Evolutionary conservation across 2,797 vertebrate genomes (phyloP).

Genomic region (Falco rusticolus): DNA sequence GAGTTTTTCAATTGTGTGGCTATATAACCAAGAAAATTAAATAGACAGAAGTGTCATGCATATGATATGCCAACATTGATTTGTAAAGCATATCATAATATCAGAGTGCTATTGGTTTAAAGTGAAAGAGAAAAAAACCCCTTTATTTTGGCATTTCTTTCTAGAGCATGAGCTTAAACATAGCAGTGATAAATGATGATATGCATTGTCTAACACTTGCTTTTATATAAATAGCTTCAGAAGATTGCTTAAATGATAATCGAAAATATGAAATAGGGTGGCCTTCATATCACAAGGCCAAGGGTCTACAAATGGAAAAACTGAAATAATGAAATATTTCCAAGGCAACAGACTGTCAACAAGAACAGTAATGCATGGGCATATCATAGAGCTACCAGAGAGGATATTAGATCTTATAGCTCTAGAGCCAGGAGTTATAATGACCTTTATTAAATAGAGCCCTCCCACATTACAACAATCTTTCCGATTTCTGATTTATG

Average conservation of each 20-base stretch:
- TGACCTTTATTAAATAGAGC: constrained; percentile 80
- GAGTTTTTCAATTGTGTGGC: constrained; percentile 24
- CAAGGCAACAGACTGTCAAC: constrained; percentile 86
- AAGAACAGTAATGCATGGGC: constrained; percentile 83
- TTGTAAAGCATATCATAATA: constrained; percentile 59
- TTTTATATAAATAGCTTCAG: constrained; percentile 83
- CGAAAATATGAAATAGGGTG: constrained; percentile 85
- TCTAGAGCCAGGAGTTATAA: constrained; percentile 77
- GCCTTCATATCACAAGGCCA: constrained; percentile 85
- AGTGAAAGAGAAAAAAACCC: constrained; percentile 31
- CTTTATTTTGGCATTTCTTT: constrained; percentile 67
- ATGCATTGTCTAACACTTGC: constrained; percentile 81
- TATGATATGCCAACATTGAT: constrained; percentile 51
- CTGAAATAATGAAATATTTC: constrained; percentile 87
- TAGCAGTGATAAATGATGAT: constrained; percentile 82
- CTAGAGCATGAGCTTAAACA: constrained; percentile 70
- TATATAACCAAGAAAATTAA: constrained; percentile 66
- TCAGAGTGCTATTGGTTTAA: constrained; percentile 57
- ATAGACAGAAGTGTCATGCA: constrained; percentile 51
- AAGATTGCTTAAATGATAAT: constrained; percentile 87
- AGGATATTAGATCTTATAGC: constrained; percentile 80
- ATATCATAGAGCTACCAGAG: constrained; percentile 79
- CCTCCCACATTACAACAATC: constrained; percentile 72
- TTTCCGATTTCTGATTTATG: constrained; percentile 75
- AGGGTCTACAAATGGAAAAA: constrained; percentile 85